phyloP scores from a whole-genome alignment of 64 coral and sea anemone genomes.

The Actinia equina region DNA sequence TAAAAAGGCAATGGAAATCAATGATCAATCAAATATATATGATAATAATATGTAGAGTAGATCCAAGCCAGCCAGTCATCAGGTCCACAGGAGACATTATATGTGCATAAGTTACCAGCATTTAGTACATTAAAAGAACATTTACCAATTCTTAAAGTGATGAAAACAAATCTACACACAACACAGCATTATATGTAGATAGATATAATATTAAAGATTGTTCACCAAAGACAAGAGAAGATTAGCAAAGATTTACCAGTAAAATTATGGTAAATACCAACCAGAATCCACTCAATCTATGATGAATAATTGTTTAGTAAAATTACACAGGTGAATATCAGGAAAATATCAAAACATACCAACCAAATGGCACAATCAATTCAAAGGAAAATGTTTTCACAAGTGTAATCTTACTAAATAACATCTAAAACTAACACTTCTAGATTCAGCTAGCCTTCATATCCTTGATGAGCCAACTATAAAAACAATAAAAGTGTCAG shows the following conservation, averaged over 20 bases:
- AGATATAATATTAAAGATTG: too few species aligned
- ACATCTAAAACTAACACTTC: too few species aligned
- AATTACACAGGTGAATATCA: not conserved
- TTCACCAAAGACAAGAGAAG: not conserved
- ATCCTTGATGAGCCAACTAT: too few species aligned
- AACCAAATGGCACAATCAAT: too few species aligned
- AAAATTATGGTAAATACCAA: not conserved
- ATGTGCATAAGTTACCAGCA: not conserved
- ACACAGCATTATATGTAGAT: too few species aligned
- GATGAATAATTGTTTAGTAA: not conserved
- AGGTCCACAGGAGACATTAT: not conserved
- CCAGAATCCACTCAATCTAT: not conserved
- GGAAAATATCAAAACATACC: too few species aligned
- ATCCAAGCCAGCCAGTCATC: not conserved
- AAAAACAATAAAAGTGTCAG: too few species aligned
- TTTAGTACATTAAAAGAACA: not conserved
- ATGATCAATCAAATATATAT: not conserved
- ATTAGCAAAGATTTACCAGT: not conserved
- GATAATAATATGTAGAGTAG: not conserved
- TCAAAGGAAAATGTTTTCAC: too few species aligned
- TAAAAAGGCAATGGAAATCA: too few species aligned
- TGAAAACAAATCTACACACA: not conserved
- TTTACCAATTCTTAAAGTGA: not conserved
- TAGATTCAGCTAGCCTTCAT: too few species aligned
- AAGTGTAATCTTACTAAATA: too few species aligned